Percentiles rank a stretch among this genome's conserved stretches.
These are phyloP conservation scores for Stichodactyla helianthus DNA, from an alignment of 64 coral and sea anemone genomes.

Conservation along the genomic window DNA sequence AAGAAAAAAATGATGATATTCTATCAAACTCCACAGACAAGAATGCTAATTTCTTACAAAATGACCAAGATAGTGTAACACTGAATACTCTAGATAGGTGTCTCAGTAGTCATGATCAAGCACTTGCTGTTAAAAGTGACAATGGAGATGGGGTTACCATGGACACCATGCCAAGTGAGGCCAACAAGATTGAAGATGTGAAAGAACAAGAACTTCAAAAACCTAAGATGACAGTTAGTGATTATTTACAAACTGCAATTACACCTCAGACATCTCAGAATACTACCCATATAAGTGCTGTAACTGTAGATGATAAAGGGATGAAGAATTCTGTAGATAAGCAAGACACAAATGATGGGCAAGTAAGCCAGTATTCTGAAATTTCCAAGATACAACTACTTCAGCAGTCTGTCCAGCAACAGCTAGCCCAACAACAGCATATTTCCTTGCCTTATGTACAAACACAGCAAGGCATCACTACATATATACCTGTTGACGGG, in stretches of 20 bases:
- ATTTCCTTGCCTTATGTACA: slow-evolving; percentile 17
- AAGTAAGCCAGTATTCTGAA: background rate
- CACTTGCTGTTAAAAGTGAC: background rate
- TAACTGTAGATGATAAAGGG: background rate
- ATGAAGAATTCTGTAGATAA: background rate
- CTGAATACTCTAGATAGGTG: background rate
- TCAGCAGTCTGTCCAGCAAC: background rate
- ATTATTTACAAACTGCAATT: slow-evolving; percentile 11
- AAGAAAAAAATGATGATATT: background rate
- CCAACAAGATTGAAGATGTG: background rate
- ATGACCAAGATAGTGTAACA: background rate
- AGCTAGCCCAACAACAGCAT: slow-evolving; percentile 3
- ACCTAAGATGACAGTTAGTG: slow-evolving; percentile 2
- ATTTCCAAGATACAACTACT: slow-evolving; percentile 1
- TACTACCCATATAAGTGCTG: background rate
- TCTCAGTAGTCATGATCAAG: background rate
- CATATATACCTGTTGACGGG: slow-evolving; percentile 14
- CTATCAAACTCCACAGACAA: background rate
- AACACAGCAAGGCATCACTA: slow-evolving; percentile 11
- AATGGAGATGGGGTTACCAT: background rate
- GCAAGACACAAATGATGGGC: background rate
- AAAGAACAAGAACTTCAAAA: background rate
- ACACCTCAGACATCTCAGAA: background rate
- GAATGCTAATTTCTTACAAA: background rate
- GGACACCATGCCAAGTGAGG: background rate